Percentiles rank a stretch among this genome's conserved stretches.
phyloP scores from a whole-genome alignment of 1,140 invertebrate genomes.

The Anthonomus grandis region DNA sequence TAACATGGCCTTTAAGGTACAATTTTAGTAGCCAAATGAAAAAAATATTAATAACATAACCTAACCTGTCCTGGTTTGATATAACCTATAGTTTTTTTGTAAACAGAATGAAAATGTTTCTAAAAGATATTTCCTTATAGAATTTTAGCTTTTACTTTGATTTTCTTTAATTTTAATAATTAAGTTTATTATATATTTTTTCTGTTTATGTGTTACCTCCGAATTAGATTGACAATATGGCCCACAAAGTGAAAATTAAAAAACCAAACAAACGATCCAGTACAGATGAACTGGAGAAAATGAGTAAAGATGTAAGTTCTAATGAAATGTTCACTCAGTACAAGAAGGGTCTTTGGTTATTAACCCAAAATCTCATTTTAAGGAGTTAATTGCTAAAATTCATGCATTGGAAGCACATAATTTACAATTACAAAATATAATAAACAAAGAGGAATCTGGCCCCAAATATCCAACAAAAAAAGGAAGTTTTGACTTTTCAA shows the following conservation, averaged over 20 bases:
- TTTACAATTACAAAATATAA: slow-evolving; percentile 60
- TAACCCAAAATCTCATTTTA: slow-evolving; percentile 21
- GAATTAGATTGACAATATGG: too few species aligned
- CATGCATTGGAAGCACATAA: slow-evolving; percentile 61
- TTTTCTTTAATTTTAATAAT: too few species aligned
- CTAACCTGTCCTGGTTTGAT: too few species aligned
- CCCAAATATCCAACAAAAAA: slow-evolving; percentile 30
- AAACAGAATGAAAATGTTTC: too few species aligned
- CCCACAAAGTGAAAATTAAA: background rate
- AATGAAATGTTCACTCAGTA: background rate
- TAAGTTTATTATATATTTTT: too few species aligned
- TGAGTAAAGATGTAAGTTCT: background rate
- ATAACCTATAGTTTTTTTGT: too few species aligned
- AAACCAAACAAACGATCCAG: background rate
- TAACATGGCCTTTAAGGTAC: too few species aligned
- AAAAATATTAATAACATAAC: too few species aligned
- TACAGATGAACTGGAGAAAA: background rate
- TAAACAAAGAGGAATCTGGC: slow-evolving; percentile 45
- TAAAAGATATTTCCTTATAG: too few species aligned
- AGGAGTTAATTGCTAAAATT: slow-evolving; percentile 62
- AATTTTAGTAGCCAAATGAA: too few species aligned
- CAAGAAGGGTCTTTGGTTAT: background rate
- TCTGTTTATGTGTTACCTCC: too few species aligned
- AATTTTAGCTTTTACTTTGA: too few species aligned
- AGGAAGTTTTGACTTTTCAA: slow-evolving; percentile 59